Evolutionary conservation across 1,140 invertebrate species (phyloP), one percentile per base, ranked within the genome.

Genomic region (Saccostrea glomerata): DNA sequence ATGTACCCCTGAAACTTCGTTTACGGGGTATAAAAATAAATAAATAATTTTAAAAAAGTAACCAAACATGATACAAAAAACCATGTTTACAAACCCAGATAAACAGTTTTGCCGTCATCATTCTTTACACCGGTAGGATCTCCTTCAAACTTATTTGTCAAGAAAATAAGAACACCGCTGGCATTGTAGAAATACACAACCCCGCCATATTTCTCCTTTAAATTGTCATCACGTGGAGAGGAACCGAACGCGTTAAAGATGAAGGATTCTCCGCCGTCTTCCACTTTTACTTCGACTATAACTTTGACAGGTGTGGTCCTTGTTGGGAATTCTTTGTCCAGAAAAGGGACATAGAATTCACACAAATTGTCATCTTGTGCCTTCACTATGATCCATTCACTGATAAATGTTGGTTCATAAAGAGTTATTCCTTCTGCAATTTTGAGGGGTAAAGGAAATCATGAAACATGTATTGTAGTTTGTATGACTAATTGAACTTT

Each of bases 241-340:
- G 77, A 82, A 82, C 77, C 77, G 17, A 47, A 30, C 5, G 77
- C 77, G 23, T 82, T 30, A 25, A 82, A 82, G 17, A 82, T 82
- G 17, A 23, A 82, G 6, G 6, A 30, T 17, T 82, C 40, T 1
- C 5, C 6, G 2, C 77, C 77, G 20, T 82, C 30, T 36, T n/a
- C 40, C 11, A 82, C 77, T 25, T 82, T 82, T 5, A 82, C 77
- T 25, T 82, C 77, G 6, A 82, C 77, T 23, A 82, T 82, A 5
- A 82, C 77, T 25, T 82, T 82, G 30, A 82, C 40, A 20, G 77
- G 77, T 15, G 11, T 25, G 17, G 20, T 17, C 7, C 11, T 47
- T 30, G 15, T 13, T 5, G 15, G 9, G 40, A 36, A 25, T 6
- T 13, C 47, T 36, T 36, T 36, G 9, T 47, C 47, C 47, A 6